Evolutionary conservation across 1,140 invertebrate species (phyloP), one percentile per base, ranked within the genome.

Genomic region (Mycetomoellerius zeteki): DNA sequence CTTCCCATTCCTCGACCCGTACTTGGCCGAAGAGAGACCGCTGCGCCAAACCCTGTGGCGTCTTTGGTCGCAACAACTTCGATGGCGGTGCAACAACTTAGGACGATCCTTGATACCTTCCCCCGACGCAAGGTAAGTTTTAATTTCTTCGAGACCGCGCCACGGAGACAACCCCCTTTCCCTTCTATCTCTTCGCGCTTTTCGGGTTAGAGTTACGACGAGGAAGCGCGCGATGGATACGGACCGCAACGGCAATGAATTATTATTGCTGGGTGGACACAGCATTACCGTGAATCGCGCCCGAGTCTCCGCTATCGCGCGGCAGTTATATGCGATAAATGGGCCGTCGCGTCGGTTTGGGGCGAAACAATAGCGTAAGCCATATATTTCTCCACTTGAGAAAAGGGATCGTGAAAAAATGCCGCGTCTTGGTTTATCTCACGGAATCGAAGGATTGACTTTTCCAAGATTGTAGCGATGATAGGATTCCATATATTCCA

Each of bases 61-160:
- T 14, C 56, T 82, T 56, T 33, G 80, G 80, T 56, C 37, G 69
- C 54, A 16, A 50, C 82, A 86, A 89, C 82, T 89, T 89, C 76
- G 87, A 89, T 86, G 60, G 69, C 27, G 82, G n/a, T 21, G 75
- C 75, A 89, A 75, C 88, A 67, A 75, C 86, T 88, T 16, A 43
- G 27, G 24, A 75, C 37, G 69, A 86, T 78, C 47, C 56, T 52
- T 82, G 60, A 73, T 78, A 60, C 19, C 84, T 56, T 37, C n/a
- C 30, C 10, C 5, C 43, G 30, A 37, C 43, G 60, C 60, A 10
- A 19, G 14, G 62, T 65, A 60, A 88, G 80, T 88, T 88, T 89
- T 88, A 89, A 88, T 88, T 86, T 88, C 58, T 65, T 85, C 33
- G 21, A 30, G 37, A 4, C 33, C 10, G 50, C 56, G 52, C 16